Percentiles rank a stretch among this genome's conserved stretches.
These are phyloP conservation scores for Pachyseris speciosa DNA, from an alignment of 64 coral and sea anemone species.

Conservation along the genomic window DNA sequence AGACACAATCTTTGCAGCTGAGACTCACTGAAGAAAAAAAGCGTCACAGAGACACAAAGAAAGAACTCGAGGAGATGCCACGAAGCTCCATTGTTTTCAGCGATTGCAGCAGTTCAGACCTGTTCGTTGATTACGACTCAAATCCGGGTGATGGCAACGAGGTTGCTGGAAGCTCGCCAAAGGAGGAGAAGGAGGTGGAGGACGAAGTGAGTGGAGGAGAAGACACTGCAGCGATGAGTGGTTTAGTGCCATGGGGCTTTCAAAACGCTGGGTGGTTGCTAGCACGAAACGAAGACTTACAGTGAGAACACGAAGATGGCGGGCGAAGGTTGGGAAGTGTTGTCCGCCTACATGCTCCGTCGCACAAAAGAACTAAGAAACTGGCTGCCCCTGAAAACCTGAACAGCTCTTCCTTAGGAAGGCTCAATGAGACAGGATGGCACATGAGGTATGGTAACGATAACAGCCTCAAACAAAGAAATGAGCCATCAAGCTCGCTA, in stretches of 20 bases:
- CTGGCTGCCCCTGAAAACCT: neutral
- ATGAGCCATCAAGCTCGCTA: neutral
- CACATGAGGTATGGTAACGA: neutral
- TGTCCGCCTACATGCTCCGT: neutral
- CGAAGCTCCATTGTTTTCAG: constrained; percentile 62
- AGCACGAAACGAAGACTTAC: constrained; percentile 6
- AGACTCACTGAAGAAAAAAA: constrained; percentile 52
- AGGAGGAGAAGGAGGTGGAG: constrained; percentile 6
- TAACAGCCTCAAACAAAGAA: neutral
- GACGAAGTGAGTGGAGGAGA: neutral
- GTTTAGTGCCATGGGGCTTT: neutral
- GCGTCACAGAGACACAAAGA: constrained; percentile 39
- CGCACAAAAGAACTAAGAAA: neutral
- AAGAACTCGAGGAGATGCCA: constrained; percentile 51
- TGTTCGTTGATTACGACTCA: constrained; percentile 51
- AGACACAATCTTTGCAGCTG: constrained; percentile 60
- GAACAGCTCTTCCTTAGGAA: neutral
- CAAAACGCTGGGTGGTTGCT: neutral
- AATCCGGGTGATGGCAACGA: constrained; percentile 23
- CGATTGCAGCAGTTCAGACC: constrained; percentile 47
- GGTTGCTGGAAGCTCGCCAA: neutral
- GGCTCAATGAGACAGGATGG: neutral
- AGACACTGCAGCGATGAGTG: neutral
- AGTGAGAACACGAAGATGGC: constrained; percentile 30
- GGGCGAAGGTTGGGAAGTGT: constrained; percentile 37